Percentiles rank a stretch among this genome's conserved stretches.
Evolutionary conservation across 2,797 vertebrate species (phyloP).

Genomic region (Macropus fuliginosus): DNA sequence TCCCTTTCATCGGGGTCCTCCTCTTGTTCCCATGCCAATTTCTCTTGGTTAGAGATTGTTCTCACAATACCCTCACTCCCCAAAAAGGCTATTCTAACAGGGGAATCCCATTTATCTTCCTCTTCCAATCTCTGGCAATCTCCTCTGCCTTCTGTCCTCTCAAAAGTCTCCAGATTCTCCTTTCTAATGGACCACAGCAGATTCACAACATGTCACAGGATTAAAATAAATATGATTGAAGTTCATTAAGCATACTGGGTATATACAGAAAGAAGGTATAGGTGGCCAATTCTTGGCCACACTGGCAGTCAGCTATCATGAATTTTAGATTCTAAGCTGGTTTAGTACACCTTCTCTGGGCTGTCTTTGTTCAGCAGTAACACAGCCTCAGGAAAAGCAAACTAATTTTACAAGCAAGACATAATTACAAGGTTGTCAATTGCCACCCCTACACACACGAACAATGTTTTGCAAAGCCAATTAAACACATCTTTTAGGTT

Average conservation of each 20-base stretch:
- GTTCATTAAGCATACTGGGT: background rate
- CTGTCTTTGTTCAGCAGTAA: background rate
- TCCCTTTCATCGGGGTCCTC: background rate
- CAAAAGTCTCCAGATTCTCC: background rate
- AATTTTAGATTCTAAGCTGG: background rate
- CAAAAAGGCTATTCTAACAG: background rate
- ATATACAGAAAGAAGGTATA: background rate
- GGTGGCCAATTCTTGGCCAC: background rate
- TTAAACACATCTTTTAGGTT: background rate
- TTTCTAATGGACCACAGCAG: background rate
- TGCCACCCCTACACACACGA: background rate
- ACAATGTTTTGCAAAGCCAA: background rate
- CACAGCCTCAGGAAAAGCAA: background rate
- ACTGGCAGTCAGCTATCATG: background rate
- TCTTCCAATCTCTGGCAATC: background rate
- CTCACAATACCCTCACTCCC: background rate
- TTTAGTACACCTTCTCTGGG: background rate
- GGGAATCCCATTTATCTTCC: background rate
- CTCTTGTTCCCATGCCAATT: background rate
- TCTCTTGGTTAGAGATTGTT: background rate
- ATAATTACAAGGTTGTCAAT: background rate
- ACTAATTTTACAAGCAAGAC: background rate
- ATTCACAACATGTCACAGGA: no score
- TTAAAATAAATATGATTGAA: background rate
- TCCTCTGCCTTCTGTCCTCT: constrained; percentile 10